Evolutionary conservation across 1,140 invertebrate species (phyloP).

Genomic region (Meteorus sp.): DNA sequence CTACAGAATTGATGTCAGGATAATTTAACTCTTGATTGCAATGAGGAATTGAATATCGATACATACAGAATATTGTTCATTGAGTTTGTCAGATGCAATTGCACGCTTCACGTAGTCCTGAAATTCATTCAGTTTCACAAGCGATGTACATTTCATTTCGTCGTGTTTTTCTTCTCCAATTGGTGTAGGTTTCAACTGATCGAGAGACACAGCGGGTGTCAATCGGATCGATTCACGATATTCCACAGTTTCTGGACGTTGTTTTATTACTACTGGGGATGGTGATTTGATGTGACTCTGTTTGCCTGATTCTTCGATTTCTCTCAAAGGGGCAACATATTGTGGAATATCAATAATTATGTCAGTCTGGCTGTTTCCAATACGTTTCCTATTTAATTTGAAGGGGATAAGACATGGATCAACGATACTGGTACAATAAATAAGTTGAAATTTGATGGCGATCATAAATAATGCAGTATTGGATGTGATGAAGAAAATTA

Average conservation of each 20-base stretch:
- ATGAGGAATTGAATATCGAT: not conserved
- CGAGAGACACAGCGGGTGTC: slow-evolving; percentile 7
- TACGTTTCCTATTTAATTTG: no score
- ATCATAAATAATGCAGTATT: not conserved
- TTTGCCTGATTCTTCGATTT: not conserved
- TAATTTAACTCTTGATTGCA: no score
- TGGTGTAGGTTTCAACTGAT: not conserved
- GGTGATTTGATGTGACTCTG: no score
- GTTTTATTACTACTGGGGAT: not conserved
- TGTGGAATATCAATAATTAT: no score
- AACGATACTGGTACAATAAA: no score
- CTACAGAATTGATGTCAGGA: no score
- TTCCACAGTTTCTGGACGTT: not conserved
- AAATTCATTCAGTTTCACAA: slow-evolving; percentile 22
- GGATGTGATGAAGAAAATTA: no score
- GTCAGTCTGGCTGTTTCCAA: no score
- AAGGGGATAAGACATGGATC: no score
- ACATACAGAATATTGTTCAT: slow-evolving; percentile 15
- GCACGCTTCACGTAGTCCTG: slow-evolving; percentile 22
- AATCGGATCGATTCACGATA: slow-evolving; percentile 7
- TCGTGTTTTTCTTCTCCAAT: not conserved
- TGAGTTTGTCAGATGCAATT: slow-evolving; percentile 14
- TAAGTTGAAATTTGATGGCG: not conserved
- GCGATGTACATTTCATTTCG: slow-evolving; percentile 1
- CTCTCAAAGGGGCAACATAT: no score